Conservation (phyloP, 2,888 invertebrate species). For the Magallana nippona region DNA sequence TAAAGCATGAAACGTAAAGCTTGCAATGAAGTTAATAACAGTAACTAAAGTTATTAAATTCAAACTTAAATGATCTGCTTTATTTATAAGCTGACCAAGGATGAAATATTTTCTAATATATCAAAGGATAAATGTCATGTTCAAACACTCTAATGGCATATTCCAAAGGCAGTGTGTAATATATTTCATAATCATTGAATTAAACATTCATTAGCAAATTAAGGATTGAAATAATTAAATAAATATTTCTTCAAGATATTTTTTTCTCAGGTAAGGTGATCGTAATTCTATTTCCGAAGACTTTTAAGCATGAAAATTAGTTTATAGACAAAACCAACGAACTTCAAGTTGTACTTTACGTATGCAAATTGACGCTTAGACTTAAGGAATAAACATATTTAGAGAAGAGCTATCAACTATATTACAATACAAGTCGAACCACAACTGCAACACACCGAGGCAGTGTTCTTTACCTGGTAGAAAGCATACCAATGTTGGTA, state of each 20-base stretch:
- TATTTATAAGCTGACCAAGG: slow-evolving; percentile 8
- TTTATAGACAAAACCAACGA: neutral
- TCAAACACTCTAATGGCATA: neutral
- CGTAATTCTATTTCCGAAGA: neutral
- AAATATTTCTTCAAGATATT: neutral
- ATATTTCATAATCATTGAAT: neutral
- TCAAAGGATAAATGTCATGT: slow-evolving; percentile 2
- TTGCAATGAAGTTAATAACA: neutral
- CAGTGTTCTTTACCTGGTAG: too few relatives aligned
- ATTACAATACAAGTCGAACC: too few relatives aligned
- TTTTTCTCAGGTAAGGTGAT: neutral
- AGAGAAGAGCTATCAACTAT: neutral
- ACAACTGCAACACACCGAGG: too few relatives aligned
- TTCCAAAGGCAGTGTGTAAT: neutral
- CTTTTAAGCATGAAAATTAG: neutral
- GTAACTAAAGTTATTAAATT: neutral
- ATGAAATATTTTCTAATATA: neutral
- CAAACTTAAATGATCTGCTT: neutral
- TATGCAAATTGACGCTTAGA: neutral
- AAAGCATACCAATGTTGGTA: neutral
- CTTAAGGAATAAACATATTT: neutral
- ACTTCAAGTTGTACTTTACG: neutral
- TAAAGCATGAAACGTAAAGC: neutral
- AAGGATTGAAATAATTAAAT: neutral
- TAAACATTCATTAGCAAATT: slow-evolving; percentile 8